Evolutionary conservation across 2,113 vertebrate genomes (phyloP).

Genomic region (Pachyramphus minor): DNA sequence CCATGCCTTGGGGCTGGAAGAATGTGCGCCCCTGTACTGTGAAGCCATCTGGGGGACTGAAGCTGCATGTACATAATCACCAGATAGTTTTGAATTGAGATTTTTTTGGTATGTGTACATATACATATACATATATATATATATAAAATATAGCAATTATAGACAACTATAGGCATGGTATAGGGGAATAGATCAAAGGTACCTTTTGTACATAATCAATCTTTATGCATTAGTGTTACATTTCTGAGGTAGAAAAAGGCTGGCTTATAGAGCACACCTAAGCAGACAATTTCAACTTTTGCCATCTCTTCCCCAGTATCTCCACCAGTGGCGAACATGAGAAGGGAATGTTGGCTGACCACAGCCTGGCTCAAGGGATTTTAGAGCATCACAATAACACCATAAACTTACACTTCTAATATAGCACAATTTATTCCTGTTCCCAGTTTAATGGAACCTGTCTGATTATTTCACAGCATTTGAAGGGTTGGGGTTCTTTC

Average conservation of each 20-base stretch:
- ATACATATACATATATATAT: background rate
- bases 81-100: background rate
- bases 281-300: background rate
- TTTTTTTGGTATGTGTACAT: no score
- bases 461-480: background rate
- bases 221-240: background rate
- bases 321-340: background rate
- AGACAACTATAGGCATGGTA: background rate
- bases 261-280: background rate
- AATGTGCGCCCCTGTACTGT: background rate
- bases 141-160: background rate
- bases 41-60: background rate
- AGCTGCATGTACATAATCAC: background rate
- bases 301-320: background rate
- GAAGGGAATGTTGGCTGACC: background rate
- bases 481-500: background rate
- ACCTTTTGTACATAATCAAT: background rate
- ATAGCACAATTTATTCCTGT: background rate
- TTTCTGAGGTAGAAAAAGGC: background rate
- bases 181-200: background rate
- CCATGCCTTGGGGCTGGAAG: background rate
- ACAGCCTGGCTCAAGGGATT: background rate
- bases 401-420: background rate
- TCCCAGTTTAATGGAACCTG: background rate
- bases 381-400: background rate